Conservation (phyloP, 2,797 vertebrate species). For the Peromyscus attwateri region DNA sequence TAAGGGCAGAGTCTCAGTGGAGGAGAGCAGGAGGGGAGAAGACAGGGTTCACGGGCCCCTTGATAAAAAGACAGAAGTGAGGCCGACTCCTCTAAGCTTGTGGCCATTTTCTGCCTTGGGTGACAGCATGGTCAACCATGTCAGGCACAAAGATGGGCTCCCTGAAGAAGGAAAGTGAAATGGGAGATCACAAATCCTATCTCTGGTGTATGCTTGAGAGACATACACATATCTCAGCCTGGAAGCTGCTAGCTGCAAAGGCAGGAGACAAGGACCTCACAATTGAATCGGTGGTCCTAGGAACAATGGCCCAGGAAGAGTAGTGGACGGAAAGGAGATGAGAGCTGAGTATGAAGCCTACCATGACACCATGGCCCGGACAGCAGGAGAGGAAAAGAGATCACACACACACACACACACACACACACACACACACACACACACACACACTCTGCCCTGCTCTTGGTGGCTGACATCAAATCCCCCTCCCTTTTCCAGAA, state of each 20-base stretch:
- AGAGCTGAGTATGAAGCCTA: neutral
- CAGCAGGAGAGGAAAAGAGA: neutral
- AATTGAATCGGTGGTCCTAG: neutral
- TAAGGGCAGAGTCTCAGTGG: neutral
- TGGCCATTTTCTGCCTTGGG: neutral
- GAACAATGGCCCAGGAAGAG: neutral
- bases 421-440: too few species aligned
- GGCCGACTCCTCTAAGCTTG: neutral
- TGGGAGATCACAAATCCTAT: too few species aligned
- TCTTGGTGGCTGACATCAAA: neutral
- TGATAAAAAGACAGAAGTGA: neutral
- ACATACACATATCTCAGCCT: neutral
- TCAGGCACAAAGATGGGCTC: neutral
- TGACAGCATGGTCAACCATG: neutral
- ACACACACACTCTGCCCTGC: too few species aligned
- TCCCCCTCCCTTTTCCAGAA: neutral
- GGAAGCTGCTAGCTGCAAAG: neutral
- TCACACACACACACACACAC: too few species aligned
- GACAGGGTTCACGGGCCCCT: neutral
- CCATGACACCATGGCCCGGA: too few species aligned
- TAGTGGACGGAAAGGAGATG: neutral
- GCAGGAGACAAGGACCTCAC: neutral
- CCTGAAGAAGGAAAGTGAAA: neutral
- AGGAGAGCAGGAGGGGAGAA: neutral
- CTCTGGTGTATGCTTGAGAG: neutral